A percentile compares a stretch with the other conserved stretches of the same genome.
These are phyloP conservation scores for Endotricha flammealis DNA, from an alignment of 2,888 invertebrate species.

Conservation along the genomic window DNA sequence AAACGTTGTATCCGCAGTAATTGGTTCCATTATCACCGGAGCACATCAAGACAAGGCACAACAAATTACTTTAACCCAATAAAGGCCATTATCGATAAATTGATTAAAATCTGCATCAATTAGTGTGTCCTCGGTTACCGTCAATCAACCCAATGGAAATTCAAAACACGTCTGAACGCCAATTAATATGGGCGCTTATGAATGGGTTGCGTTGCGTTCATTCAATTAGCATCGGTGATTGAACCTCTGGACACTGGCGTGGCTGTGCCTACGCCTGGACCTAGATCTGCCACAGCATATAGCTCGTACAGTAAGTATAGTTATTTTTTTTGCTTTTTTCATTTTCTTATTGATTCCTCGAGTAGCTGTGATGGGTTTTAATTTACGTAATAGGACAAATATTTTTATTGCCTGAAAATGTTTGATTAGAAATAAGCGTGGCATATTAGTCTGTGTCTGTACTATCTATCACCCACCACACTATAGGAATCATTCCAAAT, in stretches of 20 bases:
- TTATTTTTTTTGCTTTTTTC: too few relatives aligned
- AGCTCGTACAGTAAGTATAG: too few relatives aligned
- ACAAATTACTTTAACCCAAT: slow-evolving; percentile 25
- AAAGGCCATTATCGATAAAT: not conserved
- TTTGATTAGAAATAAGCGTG: too few relatives aligned
- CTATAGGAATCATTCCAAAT: too few relatives aligned
- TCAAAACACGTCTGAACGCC: slow-evolving; percentile 9
- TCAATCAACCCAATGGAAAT: slow-evolving; percentile 2
- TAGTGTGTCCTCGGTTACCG: slow-evolving; percentile 1
- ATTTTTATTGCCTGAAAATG: too few relatives aligned
- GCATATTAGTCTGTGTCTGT: too few relatives aligned
- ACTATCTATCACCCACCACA: too few relatives aligned
- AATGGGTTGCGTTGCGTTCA: slow-evolving; percentile 8
- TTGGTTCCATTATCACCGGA: too few relatives aligned
- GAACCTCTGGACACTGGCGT: slow-evolving; percentile 8
- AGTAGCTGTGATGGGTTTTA: too few relatives aligned
- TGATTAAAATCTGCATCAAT: not conserved
- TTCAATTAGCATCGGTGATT: slow-evolving; percentile 17
- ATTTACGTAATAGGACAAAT: too few relatives aligned
- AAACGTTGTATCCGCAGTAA: too few relatives aligned
- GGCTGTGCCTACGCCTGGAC: not conserved
- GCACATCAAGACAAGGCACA: not conserved
- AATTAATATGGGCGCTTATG: slow-evolving; percentile 11
- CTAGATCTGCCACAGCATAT: not conserved
- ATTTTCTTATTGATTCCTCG: too few relatives aligned